These are phyloP conservation scores for Entelurus aequoreus DNA, from an alignment of 2,113 vertebrate genomes.

Conservation along the genomic window DNA sequence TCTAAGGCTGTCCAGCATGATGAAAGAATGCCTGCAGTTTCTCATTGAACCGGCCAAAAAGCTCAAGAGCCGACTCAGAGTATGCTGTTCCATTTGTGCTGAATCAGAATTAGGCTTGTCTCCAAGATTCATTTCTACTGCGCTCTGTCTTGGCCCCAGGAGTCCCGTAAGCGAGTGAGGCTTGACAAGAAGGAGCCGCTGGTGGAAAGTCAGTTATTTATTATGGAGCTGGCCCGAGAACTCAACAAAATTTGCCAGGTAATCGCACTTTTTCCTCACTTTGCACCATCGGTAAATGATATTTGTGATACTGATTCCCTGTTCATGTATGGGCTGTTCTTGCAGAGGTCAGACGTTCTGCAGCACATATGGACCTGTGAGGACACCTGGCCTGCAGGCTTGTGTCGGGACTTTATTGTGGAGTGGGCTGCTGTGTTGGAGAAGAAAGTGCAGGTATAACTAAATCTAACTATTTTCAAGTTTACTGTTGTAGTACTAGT, in stretches of 20 bases:
- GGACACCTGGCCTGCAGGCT: slow-evolving; percentile 62
- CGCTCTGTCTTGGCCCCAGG: slow-evolving; percentile 41
- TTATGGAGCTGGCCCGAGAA: slow-evolving; percentile 73
- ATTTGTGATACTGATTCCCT: neutral
- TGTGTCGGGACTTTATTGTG: slow-evolving; percentile 69
- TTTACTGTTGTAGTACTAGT: no score
- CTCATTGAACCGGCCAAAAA: slow-evolving; percentile 73
- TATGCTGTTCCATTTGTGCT: slow-evolving; percentile 15
- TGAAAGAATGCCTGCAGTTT: slow-evolving; percentile 76
- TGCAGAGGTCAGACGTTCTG: slow-evolving; percentile 67
- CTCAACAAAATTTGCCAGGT: slow-evolving; percentile 73
- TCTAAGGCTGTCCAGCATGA: slow-evolving; percentile 60
- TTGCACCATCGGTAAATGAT: neutral
- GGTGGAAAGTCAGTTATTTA: slow-evolving; percentile 70
- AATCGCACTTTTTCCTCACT: neutral
- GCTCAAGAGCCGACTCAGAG: slow-evolving; percentile 72
- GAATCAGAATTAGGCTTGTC: neutral
- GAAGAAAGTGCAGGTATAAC: slow-evolving; percentile 52
- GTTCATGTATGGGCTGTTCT: neutral
- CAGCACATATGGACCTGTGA: slow-evolving; percentile 70
- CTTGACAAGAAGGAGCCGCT: slow-evolving; percentile 66
- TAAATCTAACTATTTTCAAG: no score
- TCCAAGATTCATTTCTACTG: neutral
- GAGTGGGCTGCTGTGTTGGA: slow-evolving; percentile 66
- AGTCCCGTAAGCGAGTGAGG: slow-evolving; percentile 62